These are phyloP conservation scores for Echiichthys vipera DNA, from an alignment of 2,797 vertebrate genomes.

Conservation along the genomic window DNA sequence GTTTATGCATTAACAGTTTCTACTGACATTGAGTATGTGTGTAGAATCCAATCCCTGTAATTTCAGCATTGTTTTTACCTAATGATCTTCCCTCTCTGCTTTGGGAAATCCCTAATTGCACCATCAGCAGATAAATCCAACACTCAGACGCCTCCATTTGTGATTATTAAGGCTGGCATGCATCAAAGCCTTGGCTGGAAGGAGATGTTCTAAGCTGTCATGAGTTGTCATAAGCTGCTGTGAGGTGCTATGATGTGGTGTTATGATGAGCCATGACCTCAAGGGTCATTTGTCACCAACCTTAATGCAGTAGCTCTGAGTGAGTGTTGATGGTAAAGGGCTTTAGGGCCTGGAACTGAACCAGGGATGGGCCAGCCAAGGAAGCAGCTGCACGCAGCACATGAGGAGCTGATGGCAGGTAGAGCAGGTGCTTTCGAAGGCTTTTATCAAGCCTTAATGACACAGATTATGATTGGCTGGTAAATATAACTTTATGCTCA, in stretches of 20 bases:
- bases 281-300: constrained; percentile 72
- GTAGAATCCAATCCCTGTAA: constrained; percentile 26
- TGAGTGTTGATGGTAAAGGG: constrained; percentile 67
- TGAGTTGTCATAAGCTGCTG: constrained; percentile 43
- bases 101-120: constrained; percentile 67
- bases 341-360: constrained; percentile 64
- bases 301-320: constrained; percentile 63
- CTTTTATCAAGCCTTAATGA: constrained; percentile 70
- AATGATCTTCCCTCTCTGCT: constrained; percentile 37
- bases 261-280: constrained; percentile 63
- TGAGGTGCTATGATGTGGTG: constrained; percentile 55
- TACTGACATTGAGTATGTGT: neutral
- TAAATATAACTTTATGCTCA: constrained; percentile 67
- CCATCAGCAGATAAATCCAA: constrained; percentile 38
- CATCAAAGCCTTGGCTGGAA: constrained; percentile 56
- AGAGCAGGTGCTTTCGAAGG: constrained; percentile 72
- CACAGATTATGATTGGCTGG: constrained; percentile 60
- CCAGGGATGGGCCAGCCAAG: constrained; percentile 50
- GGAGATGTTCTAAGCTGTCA: constrained; percentile 49
- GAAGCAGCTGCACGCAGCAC: constrained; percentile 69
- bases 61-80: constrained; percentile 35
- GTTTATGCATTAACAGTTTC: neutral
- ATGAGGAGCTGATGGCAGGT: constrained; percentile 78
- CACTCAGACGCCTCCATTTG: constrained; percentile 40
- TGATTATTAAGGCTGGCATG: constrained; percentile 43